phyloP scores from a whole-genome alignment of 2,888 invertebrate species.

The Drosophila prolongata region DNA sequence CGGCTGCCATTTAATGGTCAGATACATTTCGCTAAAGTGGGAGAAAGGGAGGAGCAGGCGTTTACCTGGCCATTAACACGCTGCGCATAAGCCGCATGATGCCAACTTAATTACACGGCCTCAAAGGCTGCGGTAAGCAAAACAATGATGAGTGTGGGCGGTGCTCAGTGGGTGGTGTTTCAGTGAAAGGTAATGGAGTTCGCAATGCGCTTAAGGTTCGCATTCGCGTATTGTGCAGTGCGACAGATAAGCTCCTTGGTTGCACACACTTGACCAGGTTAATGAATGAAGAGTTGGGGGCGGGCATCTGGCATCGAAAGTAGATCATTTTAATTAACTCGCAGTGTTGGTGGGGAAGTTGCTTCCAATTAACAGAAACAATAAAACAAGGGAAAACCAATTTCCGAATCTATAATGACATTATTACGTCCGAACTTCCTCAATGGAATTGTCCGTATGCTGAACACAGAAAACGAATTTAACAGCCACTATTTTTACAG shows the following conservation, averaged over 20 bases:
- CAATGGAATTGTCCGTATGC: neutral
- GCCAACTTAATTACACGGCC: conserved; percentile 63
- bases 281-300: conserved; percentile 44
- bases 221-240: conserved; percentile 38
- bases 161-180: neutral
- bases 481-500: neutral
- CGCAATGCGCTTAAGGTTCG: conserved; percentile 20
- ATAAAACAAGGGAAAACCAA: conserved; percentile 34
- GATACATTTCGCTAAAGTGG: conserved; percentile 28
- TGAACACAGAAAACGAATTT: neutral
- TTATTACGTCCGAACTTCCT: conserved; percentile 1
- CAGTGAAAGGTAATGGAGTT: conserved; percentile 26
- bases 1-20: conserved; percentile 3
- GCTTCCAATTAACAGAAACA: conserved; percentile 25
- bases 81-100: conserved; percentile 42
- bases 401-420: conserved; percentile 29
- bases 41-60: neutral
- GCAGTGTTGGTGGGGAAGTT: neutral
- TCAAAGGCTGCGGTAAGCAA: conserved; percentile 49
- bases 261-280: conserved; percentile 43
- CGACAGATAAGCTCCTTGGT: conserved; percentile 47
- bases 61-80: conserved; percentile 60
- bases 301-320: conserved; percentile 4
- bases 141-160: conserved; percentile 23
- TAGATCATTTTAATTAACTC: conserved; percentile 34